These are phyloP conservation scores for Argyresthia albistria DNA, from an alignment of 2,888 invertebrate species.

Conservation along the genomic window DNA sequence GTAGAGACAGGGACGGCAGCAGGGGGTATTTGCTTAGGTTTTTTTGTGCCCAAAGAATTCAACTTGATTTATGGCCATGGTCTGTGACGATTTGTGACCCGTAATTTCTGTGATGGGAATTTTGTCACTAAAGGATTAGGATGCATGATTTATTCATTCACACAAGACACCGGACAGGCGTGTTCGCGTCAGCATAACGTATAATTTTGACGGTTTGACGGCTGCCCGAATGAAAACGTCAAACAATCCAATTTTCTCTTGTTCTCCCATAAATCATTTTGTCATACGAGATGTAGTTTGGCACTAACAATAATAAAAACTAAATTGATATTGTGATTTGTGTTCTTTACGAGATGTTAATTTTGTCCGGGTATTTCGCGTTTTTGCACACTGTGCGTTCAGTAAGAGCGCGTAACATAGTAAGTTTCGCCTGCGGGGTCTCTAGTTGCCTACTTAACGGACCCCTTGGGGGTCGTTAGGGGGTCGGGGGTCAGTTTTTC, in stretches of 20 bases:
- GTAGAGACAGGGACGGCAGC: slow-evolving; percentile 37
- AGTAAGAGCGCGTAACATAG: not conserved
- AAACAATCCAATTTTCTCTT: slow-evolving; percentile 14
- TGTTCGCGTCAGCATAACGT: slow-evolving; percentile 50
- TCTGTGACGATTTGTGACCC: slow-evolving; percentile 69
- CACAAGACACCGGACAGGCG: slow-evolving; percentile 30
- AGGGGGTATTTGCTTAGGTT: slow-evolving; percentile 63
- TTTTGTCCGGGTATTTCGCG: not conserved
- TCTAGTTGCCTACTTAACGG: slow-evolving; percentile 26
- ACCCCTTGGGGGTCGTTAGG: slow-evolving; percentile 48
- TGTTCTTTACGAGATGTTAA: not conserved
- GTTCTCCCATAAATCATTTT: slow-evolving; percentile 7
- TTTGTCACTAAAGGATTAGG: slow-evolving; percentile 57
- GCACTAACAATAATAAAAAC: not conserved
- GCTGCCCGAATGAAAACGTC: slow-evolving; percentile 5
- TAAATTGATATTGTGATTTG: not conserved
- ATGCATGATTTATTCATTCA: slow-evolving; percentile 64
- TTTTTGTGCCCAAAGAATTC: slow-evolving; percentile 59
- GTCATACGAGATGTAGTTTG: slow-evolving; percentile 5
- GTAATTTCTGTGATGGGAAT: slow-evolving; percentile 61
- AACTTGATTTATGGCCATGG: slow-evolving; percentile 58
- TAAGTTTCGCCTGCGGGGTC: not conserved
- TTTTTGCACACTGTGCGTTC: slow-evolving; percentile 17
- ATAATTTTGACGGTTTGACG: slow-evolving; percentile 31
- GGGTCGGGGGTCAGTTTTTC: slow-evolving; percentile 65